Base-by-base conservation (phyloP, 2,888 invertebrate genomes). In the Hydraecia micacea region DNA sequence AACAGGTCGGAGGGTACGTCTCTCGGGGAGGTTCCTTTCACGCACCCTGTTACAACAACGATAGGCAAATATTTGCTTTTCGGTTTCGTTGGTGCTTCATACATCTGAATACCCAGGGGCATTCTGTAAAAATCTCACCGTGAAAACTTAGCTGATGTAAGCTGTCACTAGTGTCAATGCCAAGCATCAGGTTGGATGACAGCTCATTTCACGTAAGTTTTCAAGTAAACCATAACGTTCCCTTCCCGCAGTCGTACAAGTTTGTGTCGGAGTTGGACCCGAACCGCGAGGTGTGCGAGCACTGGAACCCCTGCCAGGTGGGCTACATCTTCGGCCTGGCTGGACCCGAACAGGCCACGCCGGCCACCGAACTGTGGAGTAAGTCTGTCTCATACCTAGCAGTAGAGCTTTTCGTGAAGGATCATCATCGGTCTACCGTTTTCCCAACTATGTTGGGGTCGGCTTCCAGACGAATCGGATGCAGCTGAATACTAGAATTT, bases 241-340 rank as follows among this genome's bases (percentile, higher is more conserved):
- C 11, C 67, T 58, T 87, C 13, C 39, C n/a, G 5, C 92, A 97
- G 96, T 95, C 94, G 0, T 96, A 96, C 88, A 97, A 96, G 71
- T 96, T 93, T 78, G 96, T 96, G 81, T 93, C 94, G 0, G 96
- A 97, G 60, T 55, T 97, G 63, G 96, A 97, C 80, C 95, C 96
- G 0, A 96, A 97, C 78, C 90, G 92, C 0, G 96, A 97, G 80
- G 95, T 97, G 5, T 97, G 96, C 49, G 96, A 96, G 66, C 95
- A 96, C 81, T 96, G 96, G 96, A 95, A 94, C 86, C 96, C 96
- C 0, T 97, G 96, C 68, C 96, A 96, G 88, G 94, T 97, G 13
- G 96, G 96, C 0, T 96, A 96, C 85, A 96, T 97, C 80, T 97
- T 94, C 91, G 95, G 95, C 73, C 85, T 96, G 2, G 95, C 96